Evolutionary conservation across 2,888 invertebrate genomes (phyloP).

Genomic region (Nymphalis urticae): DNA sequence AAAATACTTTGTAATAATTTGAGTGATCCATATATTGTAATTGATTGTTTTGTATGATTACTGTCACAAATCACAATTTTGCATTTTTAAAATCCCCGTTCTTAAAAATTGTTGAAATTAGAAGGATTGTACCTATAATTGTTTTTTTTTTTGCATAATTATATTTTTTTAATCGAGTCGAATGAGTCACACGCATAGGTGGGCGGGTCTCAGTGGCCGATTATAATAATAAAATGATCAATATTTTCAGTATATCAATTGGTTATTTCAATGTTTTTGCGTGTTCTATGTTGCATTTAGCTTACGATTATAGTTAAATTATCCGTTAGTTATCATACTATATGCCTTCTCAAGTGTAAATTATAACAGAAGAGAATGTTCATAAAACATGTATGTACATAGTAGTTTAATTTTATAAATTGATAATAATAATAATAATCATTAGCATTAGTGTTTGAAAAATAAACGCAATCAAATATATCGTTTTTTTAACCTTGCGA

Average conservation of each 20-base stretch:
- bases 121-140: constrained; percentile 60
- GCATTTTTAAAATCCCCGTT: constrained; percentile 64
- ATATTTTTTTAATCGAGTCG: constrained; percentile 60
- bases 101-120: constrained; percentile 64
- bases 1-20: constrained; percentile 75
- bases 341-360: constrained; percentile 17
- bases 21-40: constrained; percentile 72
- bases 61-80: constrained; percentile 79
- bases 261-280: constrained; percentile 25
- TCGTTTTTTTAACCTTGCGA: constrained; percentile 33
- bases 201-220: constrained; percentile 58
- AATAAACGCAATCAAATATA: constrained; percentile 33
- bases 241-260: constrained; percentile 22
- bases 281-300: constrained; percentile 35
- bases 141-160: constrained; percentile 62
- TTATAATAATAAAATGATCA: constrained; percentile 31
- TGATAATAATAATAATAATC: constrained; percentile 40
- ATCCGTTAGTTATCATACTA: constrained; percentile 12
- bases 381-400: constrained; percentile 41
- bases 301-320: constrained; percentile 27
- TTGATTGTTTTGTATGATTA: constrained; percentile 69
- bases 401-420: constrained; percentile 45
- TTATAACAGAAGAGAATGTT: constrained; percentile 26
- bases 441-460: constrained; percentile 41
- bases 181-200: constrained; percentile 65